Evolutionary conservation across 2,113 vertebrate genomes (phyloP).

Genomic region (Anthoscopus minutus): DNA sequence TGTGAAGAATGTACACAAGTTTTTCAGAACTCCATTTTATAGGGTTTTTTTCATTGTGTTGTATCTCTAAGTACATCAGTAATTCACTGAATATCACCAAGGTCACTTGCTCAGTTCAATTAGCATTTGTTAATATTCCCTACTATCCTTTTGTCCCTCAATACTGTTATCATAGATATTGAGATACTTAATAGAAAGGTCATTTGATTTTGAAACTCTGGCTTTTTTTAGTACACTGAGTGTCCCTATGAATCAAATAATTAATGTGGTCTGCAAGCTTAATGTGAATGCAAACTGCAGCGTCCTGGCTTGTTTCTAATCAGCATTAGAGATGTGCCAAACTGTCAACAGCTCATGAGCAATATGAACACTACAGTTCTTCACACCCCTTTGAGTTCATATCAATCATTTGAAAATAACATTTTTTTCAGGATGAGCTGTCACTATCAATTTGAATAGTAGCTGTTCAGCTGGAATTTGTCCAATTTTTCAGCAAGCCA

Average conservation of each 20-base stretch:
- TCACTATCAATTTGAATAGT: slow-evolving; percentile 75
- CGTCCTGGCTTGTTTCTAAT: slow-evolving; percentile 67
- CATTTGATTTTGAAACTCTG: slow-evolving; percentile 1
- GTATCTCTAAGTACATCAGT: not conserved
- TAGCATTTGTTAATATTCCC: slow-evolving; percentile 7
- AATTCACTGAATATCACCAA: not conserved
- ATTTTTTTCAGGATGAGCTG: slow-evolving; percentile 67
- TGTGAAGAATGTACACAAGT: not conserved
- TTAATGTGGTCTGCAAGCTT: slow-evolving; percentile 41
- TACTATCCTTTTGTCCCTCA: not conserved
- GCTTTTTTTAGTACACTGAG: slow-evolving; percentile 6
- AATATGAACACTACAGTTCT: slow-evolving; percentile 56
- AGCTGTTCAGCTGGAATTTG: slow-evolving; percentile 63
- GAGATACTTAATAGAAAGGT: not conserved
- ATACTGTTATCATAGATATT: not conserved
- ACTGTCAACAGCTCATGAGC: slow-evolving; percentile 60
- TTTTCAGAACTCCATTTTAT: not conserved
- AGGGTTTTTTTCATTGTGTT: not conserved
- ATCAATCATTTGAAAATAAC: slow-evolving; percentile 77
- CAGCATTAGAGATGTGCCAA: slow-evolving; percentile 69
- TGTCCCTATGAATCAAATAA: slow-evolving; percentile 42
- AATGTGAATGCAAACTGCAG: slow-evolving; percentile 55
- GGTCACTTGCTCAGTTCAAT: slow-evolving; percentile 20
- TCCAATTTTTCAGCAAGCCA: slow-evolving; percentile 67
- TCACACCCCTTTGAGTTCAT: slow-evolving; percentile 74